Conservation (phyloP, 2,113 vertebrate genomes). For the Rousettus leschenaultii region DNA sequence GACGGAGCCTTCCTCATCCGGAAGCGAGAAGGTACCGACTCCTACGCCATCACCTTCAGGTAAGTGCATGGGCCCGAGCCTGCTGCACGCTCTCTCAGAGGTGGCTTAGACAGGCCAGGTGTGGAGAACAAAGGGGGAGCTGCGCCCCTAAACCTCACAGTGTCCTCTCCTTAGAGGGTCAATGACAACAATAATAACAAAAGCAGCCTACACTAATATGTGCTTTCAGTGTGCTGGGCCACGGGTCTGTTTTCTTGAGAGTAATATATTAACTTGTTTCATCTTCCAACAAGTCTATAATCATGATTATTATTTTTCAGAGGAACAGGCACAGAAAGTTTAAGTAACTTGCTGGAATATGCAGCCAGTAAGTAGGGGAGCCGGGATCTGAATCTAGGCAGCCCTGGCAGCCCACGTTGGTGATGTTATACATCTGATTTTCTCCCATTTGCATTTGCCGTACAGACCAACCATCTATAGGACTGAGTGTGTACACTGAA, state of each 20-base stretch:
- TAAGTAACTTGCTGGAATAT: not conserved
- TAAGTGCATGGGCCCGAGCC: conserved; percentile 53
- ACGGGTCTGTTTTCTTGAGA: not conserved
- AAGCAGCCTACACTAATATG: rapidly evolving
- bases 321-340: not conserved
- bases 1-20: conserved; percentile 97
- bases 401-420: not conserved
- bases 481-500: not conserved
- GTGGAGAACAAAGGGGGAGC: rapidly evolving
- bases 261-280: rapidly evolving
- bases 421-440: not conserved
- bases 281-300: rapidly evolving
- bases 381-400: not conserved
- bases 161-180: too few species aligned
- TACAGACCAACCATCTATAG: rapidly evolving
- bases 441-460: rapidly evolving
- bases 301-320: not conserved
- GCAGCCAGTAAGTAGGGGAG: not conserved
- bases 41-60: conserved; percentile 98
- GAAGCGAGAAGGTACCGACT: conserved; percentile 90
- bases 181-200: rapidly evolving
- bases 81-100: rapidly evolving
- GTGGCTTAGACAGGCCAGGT: not conserved
- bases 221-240: not conserved
- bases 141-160: too few species aligned